phyloP scores from a whole-genome alignment of 2,113 vertebrate species.

The Mus musculus region GRCm39 chr4:68657001-68657500 shows the following conservation, averaged over 20 bases:
- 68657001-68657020: background rate
- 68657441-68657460: background rate
- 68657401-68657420: background rate
- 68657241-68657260: background rate
- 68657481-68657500: background rate
- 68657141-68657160: background rate
- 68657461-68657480: background rate
- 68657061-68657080: background rate
- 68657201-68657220: background rate
- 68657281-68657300: background rate
- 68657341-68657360: background rate
- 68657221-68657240: background rate
- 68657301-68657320: background rate
- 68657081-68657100: background rate
- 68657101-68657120: background rate
- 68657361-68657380: background rate
- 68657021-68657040: background rate
- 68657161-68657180: background rate
- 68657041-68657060: background rate
- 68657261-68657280: background rate
- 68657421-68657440: background rate
- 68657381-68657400: background rate
- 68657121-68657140: background rate
- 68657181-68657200: background rate
- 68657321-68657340: background rate